These are phyloP conservation scores for Gallinago media DNA, from an alignment of 2,113 vertebrate genomes.

Conservation along the genomic window DNA sequence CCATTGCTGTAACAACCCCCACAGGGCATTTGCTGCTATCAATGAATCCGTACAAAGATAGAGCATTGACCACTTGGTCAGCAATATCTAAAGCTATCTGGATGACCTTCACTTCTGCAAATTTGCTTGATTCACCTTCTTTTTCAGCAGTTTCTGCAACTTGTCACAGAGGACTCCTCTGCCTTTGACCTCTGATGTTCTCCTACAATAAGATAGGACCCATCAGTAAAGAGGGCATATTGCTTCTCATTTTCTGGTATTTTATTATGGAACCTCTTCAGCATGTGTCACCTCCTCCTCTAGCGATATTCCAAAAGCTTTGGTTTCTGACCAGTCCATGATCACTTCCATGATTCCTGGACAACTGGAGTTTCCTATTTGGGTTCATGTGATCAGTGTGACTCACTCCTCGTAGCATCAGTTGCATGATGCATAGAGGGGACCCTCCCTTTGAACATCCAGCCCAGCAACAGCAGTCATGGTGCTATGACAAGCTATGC, in stretches of 20 bases:
- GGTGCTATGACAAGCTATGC: not conserved
- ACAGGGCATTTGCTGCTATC: not conserved
- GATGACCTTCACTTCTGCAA: not conserved
- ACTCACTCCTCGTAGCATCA: not conserved
- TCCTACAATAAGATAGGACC: not conserved
- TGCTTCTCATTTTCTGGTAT: not conserved
- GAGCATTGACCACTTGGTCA: not conserved
- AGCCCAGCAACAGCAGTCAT: not conserved
- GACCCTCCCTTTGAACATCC: not conserved
- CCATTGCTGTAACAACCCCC: not conserved
- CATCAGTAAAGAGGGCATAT: not conserved
- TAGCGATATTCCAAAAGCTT: not conserved
- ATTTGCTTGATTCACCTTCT: not conserved
- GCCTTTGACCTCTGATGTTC: not conserved
- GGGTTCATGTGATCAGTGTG: not conserved
- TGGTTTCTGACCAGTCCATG: not conserved
- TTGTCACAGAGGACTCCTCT: not conserved
- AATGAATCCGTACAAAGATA: not conserved
- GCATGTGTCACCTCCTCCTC: not conserved
- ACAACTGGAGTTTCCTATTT: not conserved
- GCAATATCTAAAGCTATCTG: not conserved
- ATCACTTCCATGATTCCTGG: not conserved
- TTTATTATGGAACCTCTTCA: not conserved
- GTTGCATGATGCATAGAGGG: not conserved
- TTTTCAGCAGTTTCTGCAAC: not conserved